Percentiles rank a stretch among this genome's conserved stretches.
These are phyloP conservation scores for Pseudococcus jackbeardsleyi DNA, from an alignment of 2,888 invertebrate genomes.

Conservation along the genomic window DNA sequence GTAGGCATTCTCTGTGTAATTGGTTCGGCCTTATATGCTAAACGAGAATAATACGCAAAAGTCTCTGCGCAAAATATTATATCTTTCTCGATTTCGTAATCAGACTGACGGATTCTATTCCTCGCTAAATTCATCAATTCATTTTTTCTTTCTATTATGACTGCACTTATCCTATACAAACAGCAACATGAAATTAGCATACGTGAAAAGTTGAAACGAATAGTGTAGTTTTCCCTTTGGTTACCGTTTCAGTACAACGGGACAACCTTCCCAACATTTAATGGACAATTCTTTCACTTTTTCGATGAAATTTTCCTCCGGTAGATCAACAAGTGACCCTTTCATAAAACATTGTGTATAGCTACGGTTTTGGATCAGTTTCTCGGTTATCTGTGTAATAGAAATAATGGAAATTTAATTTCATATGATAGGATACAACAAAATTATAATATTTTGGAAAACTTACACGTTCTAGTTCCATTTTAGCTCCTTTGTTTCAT, in stretches of 20 bases:
- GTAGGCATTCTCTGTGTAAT: too few species aligned
- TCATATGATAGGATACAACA: background rate
- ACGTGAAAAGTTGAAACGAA: background rate
- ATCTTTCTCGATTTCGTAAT: background rate
- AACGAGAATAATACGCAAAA: background rate
- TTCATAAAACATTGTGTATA: background rate
- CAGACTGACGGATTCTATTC: background rate
- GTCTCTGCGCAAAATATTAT: background rate
- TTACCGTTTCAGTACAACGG: background rate
- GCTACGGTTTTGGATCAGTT: background rate
- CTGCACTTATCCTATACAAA: background rate
- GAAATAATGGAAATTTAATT: background rate
- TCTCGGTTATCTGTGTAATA: background rate
- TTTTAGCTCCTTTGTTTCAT: background rate
- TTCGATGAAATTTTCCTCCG: conserved; percentile 18
- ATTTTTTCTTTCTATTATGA: background rate
- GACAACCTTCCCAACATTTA: background rate
- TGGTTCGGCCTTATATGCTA: background rate
- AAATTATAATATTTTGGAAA: background rate
- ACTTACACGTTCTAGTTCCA: conserved; percentile 24
- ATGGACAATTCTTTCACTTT: background rate
- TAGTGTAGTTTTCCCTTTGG: background rate
- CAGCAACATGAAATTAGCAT: background rate
- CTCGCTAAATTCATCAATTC: background rate
- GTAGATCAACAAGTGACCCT: background rate